Percentiles rank a stretch among this genome's conserved stretches.
phyloP scores from a whole-genome alignment of 2,888 invertebrate species.

The Mayetiola destructor region DNA sequence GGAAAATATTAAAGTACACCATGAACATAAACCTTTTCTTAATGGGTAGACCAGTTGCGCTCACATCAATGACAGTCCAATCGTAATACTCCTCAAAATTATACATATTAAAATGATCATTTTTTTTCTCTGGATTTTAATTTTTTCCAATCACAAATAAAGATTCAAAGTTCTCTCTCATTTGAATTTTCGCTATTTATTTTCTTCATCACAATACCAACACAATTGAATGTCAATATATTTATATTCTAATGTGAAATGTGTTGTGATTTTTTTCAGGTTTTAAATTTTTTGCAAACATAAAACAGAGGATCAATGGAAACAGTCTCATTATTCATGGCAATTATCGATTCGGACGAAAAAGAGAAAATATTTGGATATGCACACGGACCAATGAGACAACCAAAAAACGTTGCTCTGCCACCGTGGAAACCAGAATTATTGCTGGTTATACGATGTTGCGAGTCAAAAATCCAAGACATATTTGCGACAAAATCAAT shows the following conservation, averaged over 20 bases:
- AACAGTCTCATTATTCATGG: background rate
- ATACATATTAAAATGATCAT: background rate
- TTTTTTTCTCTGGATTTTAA: background rate
- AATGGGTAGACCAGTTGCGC: too few species aligned
- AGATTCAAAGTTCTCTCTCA: background rate
- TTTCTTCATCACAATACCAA: background rate
- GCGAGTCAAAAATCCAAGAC: background rate
- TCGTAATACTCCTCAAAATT: background rate
- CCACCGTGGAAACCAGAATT: background rate
- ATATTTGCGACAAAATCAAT: background rate
- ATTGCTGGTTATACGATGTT: background rate
- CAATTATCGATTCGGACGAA: background rate
- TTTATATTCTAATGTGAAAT: background rate
- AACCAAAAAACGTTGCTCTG: background rate
- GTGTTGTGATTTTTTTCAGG: background rate
- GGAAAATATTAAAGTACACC: background rate
- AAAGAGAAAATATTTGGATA: background rate
- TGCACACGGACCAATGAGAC: background rate
- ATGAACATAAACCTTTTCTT: background rate
- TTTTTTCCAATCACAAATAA: background rate
- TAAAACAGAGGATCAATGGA: background rate
- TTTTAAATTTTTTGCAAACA: background rate
- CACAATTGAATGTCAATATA: background rate
- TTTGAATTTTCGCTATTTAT: background rate
- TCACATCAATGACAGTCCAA: too few species aligned